A percentile compares a stretch with the other conserved stretches of the same genome.
Conservation (phyloP, 1,140 invertebrate species). For the Papilio dardanus region DNA sequence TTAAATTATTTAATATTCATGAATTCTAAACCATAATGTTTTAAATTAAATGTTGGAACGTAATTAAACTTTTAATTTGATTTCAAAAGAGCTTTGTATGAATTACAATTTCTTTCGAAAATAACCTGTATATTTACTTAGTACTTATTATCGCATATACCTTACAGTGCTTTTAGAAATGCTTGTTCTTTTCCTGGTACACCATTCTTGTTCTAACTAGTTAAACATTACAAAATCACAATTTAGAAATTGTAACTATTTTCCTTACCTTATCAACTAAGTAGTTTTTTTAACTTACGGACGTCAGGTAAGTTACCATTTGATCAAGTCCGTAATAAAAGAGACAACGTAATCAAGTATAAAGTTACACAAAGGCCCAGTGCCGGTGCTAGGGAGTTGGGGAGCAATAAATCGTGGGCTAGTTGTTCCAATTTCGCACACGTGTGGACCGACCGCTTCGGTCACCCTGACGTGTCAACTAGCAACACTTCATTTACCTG, state of each 20-base stretch:
- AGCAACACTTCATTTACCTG: not conserved
- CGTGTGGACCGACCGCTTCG: not conserved
- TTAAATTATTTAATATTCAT: conserved; percentile 7
- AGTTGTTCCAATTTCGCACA: conserved; percentile 12
- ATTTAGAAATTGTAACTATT: no score
- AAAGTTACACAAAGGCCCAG: conserved; percentile 6
- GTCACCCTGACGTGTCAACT: conserved; percentile 17
- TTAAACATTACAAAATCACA: no score
- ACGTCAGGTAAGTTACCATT: not conserved
- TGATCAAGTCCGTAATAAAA: not conserved
- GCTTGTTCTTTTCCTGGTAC: no score
- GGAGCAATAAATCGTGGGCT: conserved; percentile 12
- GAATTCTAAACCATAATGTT: not conserved
- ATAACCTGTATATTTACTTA: not conserved
- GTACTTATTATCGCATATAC: no score
- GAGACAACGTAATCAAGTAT: conserved; percentile 13
- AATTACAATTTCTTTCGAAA: not conserved
- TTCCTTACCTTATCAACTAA: no score
- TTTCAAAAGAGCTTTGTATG: not conserved
- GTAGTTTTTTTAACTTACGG: no score
- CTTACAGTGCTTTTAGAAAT: no score
- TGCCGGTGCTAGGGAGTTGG: not conserved
- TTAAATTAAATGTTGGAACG: not conserved
- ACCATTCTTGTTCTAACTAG: no score
- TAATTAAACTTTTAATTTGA: not conserved